Evolutionary conservation across 2,888 invertebrate species (phyloP), one percentile per base, ranked within the genome.

Genomic region (Nomada lathburiana): DNA sequence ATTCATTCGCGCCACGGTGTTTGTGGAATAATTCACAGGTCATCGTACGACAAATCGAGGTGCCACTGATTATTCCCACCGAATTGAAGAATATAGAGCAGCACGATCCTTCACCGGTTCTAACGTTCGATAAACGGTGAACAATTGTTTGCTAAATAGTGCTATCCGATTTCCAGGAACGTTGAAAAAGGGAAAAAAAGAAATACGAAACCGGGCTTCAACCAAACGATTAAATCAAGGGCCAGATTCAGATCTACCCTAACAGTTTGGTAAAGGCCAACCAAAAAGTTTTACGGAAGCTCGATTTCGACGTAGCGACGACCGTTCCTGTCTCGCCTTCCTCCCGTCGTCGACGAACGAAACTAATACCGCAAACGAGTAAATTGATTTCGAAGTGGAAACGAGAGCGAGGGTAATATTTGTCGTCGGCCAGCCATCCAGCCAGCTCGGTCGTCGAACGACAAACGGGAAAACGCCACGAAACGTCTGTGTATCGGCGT

Each of bases 321-420:
- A 53, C 20, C 29, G 29, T 20, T 36, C 23, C 42, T 26, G 16
- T 52, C 18, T 52, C 44, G 50, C n/a, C 23, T n/a, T 52, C 55
- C 36, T 23, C 71, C 77, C 76, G 57, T 72, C 69, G 63, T 72
- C 82, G 59, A 42, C 77, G 59, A 59, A 77, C 73, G 76, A 86
- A 85, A 85, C 85, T 83, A 85, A 86, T 85, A 85, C 86, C 85
- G 77, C 86, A 80, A 86, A 86, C 85, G 86, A 85, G 82, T 86
- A 86, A 86, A 86, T 86, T 79, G 88, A 85, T 81, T 80, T 67
- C 74, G 83, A 71, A 65, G 76, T 80, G 88, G 82, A 83, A 82
- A 85, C 80, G 76, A 79, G 78, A 82, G 67, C 82, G 76, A 76
- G 73, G 57, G 82, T 82, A 86, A 87, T 84, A 87, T 86, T 86